A percentile compares a stretch with the other conserved stretches of the same genome.
phyloP scores from a whole-genome alignment of 2,888 invertebrate genomes.

The Axea sp. region DNA sequence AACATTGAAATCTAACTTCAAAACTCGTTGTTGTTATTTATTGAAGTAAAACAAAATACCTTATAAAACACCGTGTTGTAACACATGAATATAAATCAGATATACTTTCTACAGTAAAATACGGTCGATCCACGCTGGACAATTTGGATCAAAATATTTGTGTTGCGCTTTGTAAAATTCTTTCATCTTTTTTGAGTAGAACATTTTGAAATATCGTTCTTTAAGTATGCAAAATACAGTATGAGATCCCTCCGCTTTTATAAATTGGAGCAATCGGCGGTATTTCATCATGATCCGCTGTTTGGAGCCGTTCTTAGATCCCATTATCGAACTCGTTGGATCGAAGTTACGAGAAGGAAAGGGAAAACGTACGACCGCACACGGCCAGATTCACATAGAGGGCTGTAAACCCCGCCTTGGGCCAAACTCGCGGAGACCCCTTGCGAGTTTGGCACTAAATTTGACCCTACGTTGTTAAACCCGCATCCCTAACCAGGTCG shows the following conservation, averaged over 20 bases:
- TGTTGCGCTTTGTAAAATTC: no score
- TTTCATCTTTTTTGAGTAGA: no score
- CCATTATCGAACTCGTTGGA: slow-evolving; percentile 59
- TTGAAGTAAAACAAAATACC: no score
- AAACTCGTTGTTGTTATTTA: no score
- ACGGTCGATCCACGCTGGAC: no score
- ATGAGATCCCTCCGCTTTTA: not conserved
- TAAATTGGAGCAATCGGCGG: slow-evolving; percentile 43
- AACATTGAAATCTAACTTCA: no score
- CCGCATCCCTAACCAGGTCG: slow-evolving; percentile 70
- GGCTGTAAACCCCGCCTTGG: slow-evolving; percentile 79
- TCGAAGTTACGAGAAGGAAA: slow-evolving; percentile 52
- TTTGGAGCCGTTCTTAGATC: slow-evolving; percentile 55
- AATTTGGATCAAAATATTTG: no score
- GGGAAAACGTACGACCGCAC: slow-evolving; percentile 75
- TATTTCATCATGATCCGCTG: slow-evolving; percentile 37
- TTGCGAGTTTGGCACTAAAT: slow-evolving; percentile 71
- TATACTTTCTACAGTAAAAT: no score
- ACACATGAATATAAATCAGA: no score
- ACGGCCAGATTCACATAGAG: slow-evolving; percentile 79
- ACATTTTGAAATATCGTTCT: no score
- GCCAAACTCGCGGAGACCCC: slow-evolving; percentile 73
- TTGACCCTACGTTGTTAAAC: slow-evolving; percentile 67
- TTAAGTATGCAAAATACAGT: no score
- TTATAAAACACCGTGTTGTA: no score